phyloP scores from a whole-genome alignment of 2,797 vertebrate species.

The Balearica regulorum region DNA sequence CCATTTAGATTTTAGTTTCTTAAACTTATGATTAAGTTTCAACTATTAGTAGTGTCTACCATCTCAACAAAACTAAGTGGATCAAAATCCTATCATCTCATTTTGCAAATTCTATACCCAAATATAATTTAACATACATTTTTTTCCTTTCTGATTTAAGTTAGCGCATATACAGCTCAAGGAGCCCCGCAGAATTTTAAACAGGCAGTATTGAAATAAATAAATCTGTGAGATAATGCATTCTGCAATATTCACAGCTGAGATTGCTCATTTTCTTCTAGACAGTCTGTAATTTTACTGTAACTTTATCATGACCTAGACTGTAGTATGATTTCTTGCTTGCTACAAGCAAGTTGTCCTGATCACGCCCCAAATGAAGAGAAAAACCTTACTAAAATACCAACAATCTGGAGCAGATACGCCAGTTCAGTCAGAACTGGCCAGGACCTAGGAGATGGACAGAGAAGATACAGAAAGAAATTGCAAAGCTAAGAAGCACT shows the following conservation, averaged over 20 bases:
- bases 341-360: not conserved
- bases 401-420: not conserved
- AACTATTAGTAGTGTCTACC: not conserved
- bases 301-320: conserved; percentile 4
- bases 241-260: conserved; percentile 2
- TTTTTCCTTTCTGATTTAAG: conserved; percentile 8
- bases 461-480: not conserved
- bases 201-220: conserved; percentile 32
- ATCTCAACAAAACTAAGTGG: not conserved
- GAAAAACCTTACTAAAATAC: not conserved
- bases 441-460: not conserved
- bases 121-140: not conserved
- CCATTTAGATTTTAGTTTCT: not conserved
- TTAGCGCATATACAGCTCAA: not conserved
- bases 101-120: not conserved
- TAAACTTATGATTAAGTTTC: not conserved
- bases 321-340: not conserved
- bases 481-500: not conserved
- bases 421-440: not conserved
- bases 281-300: not conserved
- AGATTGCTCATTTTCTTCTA: conserved; percentile 37
- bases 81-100: not conserved
- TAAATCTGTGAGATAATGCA: not conserved
- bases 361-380: not conserved
- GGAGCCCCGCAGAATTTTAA: not conserved